Evolutionary conservation across 1,140 invertebrate species (phyloP).

Genomic region (Camponotus vicinus): DNA sequence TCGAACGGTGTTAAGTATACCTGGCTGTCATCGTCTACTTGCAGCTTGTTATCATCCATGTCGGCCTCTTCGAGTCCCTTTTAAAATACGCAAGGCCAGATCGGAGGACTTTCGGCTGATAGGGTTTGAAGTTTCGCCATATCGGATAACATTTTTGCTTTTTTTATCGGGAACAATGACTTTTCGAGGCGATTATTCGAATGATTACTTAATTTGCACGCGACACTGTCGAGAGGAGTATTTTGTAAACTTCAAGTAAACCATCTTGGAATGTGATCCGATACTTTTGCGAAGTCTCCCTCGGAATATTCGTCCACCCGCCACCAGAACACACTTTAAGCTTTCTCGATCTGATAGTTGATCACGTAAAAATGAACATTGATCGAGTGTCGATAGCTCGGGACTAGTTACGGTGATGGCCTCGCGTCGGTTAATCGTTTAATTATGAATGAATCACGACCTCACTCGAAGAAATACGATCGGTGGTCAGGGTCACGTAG

Average conservation of each 20-base stretch:
- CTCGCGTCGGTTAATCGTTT: constrained; percentile 66
- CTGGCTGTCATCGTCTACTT: constrained; percentile 75
- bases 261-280: background rate
- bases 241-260: too few species aligned
- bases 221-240: background rate
- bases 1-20: constrained; percentile 66
- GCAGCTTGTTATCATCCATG: constrained; percentile 71
- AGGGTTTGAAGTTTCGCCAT: background rate
- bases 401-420: constrained; percentile 33
- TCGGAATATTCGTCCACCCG: background rate
- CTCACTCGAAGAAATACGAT: constrained; percentile 13
- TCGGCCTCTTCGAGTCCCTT: constrained; percentile 13
- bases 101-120: constrained; percentile 26
- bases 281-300: background rate
- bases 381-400: constrained; percentile 68
- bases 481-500: background rate
- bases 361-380: constrained; percentile 68
- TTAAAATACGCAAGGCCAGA: background rate
- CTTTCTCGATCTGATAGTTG: constrained; percentile 59
- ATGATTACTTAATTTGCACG: background rate
- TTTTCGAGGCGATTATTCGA: background rate
- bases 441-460: constrained; percentile 75
- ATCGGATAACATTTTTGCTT: constrained; percentile 33
- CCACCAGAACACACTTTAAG: background rate
- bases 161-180: background rate